Evolutionary conservation across 2,888 invertebrate genomes (phyloP).

Genomic region (Crepidodera aurea): DNA sequence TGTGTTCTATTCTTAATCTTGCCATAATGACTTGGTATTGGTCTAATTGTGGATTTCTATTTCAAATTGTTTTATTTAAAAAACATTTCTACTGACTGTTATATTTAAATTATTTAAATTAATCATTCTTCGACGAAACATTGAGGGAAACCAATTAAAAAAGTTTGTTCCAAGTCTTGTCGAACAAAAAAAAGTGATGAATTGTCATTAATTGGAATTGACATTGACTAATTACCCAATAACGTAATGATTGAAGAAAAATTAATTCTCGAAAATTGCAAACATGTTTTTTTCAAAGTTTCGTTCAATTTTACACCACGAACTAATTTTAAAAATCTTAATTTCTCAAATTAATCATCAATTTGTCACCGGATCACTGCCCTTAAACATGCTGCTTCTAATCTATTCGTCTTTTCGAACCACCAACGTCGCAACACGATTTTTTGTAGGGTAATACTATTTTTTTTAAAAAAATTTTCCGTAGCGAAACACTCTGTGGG

Average conservation of each 20-base stretch:
- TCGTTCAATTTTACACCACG: constrained; percentile 10
- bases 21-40: no score
- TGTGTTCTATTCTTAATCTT: no score
- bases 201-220: constrained; percentile 13
- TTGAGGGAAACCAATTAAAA: neutral
- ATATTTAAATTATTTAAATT: no score
- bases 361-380: constrained; percentile 45
- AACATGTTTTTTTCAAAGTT: constrained; percentile 21
- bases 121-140: no score
- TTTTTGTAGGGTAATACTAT: no score
- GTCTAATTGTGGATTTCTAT: no score
- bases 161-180: neutral
- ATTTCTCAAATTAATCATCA: constrained; percentile 47
- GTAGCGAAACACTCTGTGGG: no score
- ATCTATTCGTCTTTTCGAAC: constrained; percentile 5
- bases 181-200: neutral
- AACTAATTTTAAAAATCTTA: constrained; percentile 42
- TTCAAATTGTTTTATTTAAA: no score
- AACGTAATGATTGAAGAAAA: constrained; percentile 18
- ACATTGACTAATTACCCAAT: constrained; percentile 21
- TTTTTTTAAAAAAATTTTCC: no score
- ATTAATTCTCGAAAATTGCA: constrained; percentile 13
- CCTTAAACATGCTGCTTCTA: constrained; percentile 36
- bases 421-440: neutral
- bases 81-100: no score